Evolutionary conservation across 2,797 vertebrate genomes (phyloP).

Genomic region (Pempheris klunzingeri): DNA sequence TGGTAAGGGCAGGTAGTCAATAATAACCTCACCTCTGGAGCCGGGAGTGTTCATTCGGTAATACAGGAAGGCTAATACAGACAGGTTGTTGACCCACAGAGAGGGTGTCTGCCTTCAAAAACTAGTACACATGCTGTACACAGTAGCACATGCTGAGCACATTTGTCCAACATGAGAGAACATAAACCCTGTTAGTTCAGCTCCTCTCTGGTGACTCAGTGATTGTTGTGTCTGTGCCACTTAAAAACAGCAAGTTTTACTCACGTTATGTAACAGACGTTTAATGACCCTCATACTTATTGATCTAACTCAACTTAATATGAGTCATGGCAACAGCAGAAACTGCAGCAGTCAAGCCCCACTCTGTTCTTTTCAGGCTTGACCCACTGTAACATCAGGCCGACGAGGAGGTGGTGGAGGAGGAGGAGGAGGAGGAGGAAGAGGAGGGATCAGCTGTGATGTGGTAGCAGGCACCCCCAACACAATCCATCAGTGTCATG

Average conservation of each 20-base stretch:
- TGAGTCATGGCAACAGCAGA: constrained; percentile 61
- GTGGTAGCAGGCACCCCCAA: background rate
- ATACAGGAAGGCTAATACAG: constrained; percentile 4
- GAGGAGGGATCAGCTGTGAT: constrained; percentile 51
- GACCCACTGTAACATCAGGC: constrained; percentile 24
- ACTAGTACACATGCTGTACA: background rate
- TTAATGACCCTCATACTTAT: constrained; percentile 44
- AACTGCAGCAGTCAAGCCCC: constrained; percentile 12
- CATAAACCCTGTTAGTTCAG: constrained; percentile 18
- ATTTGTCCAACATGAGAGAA: constrained; percentile 13
- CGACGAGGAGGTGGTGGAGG: background rate
- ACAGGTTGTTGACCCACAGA: constrained; percentile 27
- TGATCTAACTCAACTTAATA: constrained; percentile 48
- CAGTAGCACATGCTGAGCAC: constrained; percentile 13
- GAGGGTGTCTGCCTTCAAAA: constrained; percentile 38
- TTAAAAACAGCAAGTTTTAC: constrained; percentile 49
- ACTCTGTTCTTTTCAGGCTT: constrained; percentile 15
- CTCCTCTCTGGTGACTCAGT: constrained; percentile 60
- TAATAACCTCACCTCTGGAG: constrained; percentile 57
- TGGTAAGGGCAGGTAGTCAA: constrained; percentile 45
- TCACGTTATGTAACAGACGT: constrained; percentile 52
- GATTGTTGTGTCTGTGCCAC: constrained; percentile 68
- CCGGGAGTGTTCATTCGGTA: constrained; percentile 49
- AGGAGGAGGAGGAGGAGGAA: constrained; percentile 4
- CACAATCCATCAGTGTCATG: constrained; percentile 3